A percentile compares a stretch with the other conserved stretches of the same genome.
phyloP scores from a whole-genome alignment of 1,140 invertebrate species.

The Euwallacea similis region DNA sequence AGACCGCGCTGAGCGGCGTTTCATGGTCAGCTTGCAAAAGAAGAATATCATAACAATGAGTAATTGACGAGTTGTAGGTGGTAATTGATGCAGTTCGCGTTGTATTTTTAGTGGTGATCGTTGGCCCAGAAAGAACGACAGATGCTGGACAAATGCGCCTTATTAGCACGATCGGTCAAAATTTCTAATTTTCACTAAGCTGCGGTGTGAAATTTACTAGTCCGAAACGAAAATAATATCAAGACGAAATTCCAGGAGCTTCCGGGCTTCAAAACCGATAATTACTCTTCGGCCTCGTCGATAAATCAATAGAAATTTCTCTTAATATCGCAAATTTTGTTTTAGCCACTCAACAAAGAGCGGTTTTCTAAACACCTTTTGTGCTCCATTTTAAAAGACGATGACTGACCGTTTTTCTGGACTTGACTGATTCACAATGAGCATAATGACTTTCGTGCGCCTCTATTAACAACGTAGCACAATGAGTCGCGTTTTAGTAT shows the following conservation, averaged over 20 bases:
- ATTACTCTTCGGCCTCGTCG: neutral
- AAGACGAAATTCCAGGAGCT: neutral
- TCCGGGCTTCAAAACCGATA: neutral
- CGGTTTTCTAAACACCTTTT: too few relatives aligned
- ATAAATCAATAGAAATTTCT: constrained; percentile 5
- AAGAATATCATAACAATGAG: constrained; percentile 24
- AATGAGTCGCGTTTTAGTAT: too few relatives aligned
- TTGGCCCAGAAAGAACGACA: neutral
- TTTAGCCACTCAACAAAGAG: too few relatives aligned
- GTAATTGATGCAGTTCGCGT: constrained; percentile 17
- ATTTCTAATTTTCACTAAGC: neutral
- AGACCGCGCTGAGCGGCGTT: neutral
- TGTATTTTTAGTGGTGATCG: constrained; percentile 9
- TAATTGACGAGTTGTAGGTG: constrained; percentile 21
- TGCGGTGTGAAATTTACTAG: neutral
- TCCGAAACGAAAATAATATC: neutral
- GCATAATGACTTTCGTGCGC: neutral
- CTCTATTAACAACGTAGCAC: neutral
- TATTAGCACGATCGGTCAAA: neutral
- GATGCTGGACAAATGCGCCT: neutral
- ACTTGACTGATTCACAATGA: neutral
- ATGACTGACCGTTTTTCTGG: neutral
- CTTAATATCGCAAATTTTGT: neutral
- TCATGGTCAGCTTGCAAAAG: constrained; percentile 24
- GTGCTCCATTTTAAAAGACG: too few relatives aligned